Evolutionary conservation across 1,140 invertebrate species (phyloP).

Genomic region (Psix sp.): DNA sequence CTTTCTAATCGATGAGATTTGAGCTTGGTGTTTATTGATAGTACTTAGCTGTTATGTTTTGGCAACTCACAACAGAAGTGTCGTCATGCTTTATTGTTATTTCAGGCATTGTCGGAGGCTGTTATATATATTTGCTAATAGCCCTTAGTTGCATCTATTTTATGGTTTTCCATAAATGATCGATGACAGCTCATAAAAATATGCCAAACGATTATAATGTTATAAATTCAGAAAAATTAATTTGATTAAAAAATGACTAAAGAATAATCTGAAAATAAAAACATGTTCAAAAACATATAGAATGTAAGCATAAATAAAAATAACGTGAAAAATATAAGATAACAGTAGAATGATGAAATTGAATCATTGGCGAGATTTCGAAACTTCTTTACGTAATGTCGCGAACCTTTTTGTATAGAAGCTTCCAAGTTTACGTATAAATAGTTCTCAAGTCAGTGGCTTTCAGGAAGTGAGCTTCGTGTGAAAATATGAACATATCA

Average conservation of each 20-base stretch:
- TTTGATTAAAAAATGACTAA: no score
- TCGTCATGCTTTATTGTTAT: conserved; percentile 70
- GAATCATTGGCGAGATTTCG: neutral
- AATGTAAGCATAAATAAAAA: no score
- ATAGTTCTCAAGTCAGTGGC: conserved; percentile 6
- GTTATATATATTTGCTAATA: conserved; percentile 25
- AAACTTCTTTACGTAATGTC: conserved; percentile 15
- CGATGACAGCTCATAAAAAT: neutral
- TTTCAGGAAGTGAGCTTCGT: neutral
- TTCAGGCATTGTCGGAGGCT: conserved; percentile 70
- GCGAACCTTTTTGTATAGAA: conserved; percentile 1
- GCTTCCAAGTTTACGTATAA: conserved; percentile 3
- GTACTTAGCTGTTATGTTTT: conserved; percentile 71
- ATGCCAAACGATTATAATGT: neutral
- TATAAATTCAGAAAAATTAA: neutral
- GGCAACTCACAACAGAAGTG: conserved; percentile 63
- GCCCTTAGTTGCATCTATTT: neutral
- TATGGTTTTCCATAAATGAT: conserved; percentile 14
- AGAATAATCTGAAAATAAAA: no score
- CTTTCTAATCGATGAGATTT: conserved; percentile 40
- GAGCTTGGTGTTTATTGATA: conserved; percentile 67
- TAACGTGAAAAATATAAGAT: no score
- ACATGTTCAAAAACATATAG: no score
- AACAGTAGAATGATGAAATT: no score
- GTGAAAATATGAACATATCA: conserved; percentile 5